Evolutionary conservation across 2,113 vertebrate species (phyloP), one percentile per base, ranked within the genome.

Genomic region (Grammomys surdaster): DNA sequence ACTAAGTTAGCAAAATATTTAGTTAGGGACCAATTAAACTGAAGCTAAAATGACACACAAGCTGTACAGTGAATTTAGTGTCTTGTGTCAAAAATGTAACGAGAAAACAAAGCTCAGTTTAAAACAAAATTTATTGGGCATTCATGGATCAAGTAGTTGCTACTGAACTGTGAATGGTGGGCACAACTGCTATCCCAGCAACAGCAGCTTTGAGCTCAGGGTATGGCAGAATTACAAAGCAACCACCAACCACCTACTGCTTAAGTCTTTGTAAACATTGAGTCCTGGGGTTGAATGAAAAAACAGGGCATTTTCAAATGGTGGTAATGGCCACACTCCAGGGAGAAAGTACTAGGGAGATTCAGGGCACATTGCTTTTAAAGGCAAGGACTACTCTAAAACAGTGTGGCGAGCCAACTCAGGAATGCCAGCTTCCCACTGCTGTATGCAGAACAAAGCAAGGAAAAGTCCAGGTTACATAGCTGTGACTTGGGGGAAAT

Each of bases 271-370:
- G 43, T 48, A 24, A 70, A 36, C 26, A 63, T 3, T 22, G 43
- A 48, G 56, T 36, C 0, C 0, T 2, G 9, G 2, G 54, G 54
- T 2, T 16, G 12, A 2, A 7, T 0, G 19, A 87, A 70, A 63
- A 46, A 36, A 31, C 4, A 3, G 33, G 14, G 20, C 3, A 12
- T 26, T 22, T 60, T 60, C 40, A 31, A 28, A 14, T 5, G 36
- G 4, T 76, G 2, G 12, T 36, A 24, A 56, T 5, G 8, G 5
- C 8, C 33, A 7, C 20, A 24, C 11, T 16, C 3, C 36, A 6
- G 10, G 22, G 70, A n/a, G 20, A n/a, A 31, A 16, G 48, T 28
- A 2, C 14, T 1, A 1, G 33, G n/a, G 51, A 60, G 26, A 1
- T 12, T 40, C 10, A 10, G n/a, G 65, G 75, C 12, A 26, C 0